Conservation (phyloP, 2,113 vertebrate species). For the Rhinichthys klamathensis region DNA sequence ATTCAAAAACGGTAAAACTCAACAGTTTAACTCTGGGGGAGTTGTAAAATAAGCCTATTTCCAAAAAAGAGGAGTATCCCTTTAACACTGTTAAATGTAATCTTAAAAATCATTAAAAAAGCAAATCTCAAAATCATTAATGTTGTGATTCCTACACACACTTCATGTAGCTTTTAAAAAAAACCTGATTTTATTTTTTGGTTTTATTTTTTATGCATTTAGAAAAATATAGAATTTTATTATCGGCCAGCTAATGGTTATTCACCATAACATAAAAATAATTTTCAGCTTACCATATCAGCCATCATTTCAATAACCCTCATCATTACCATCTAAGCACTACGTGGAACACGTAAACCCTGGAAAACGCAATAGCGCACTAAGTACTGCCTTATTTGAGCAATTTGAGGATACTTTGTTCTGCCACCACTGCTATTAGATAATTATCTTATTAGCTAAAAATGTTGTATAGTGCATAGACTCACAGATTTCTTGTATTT, state of each 20-base stretch:
- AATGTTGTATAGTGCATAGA: background rate
- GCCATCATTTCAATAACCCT: background rate
- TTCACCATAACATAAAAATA: background rate
- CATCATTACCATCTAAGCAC: background rate
- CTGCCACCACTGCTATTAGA: background rate
- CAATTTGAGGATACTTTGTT: background rate
- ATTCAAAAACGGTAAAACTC: too few relatives aligned
- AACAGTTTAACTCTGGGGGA: too few relatives aligned
- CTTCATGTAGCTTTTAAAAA: background rate
- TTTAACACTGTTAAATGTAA: too few relatives aligned
- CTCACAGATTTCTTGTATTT: slow-evolving; percentile 5
- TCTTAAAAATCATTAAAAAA: background rate
- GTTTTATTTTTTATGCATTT: background rate
- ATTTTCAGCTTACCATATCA: background rate
- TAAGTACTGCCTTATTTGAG: background rate
- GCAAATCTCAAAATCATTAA: background rate
- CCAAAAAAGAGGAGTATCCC: too few relatives aligned
- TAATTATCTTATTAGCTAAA: slow-evolving; percentile 1
- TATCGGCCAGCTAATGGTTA: background rate
- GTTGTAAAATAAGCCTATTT: too few relatives aligned
- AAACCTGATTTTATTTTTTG: background rate
- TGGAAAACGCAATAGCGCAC: background rate
- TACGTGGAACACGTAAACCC: background rate
- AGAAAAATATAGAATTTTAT: too few relatives aligned
- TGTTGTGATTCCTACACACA: background rate